Conservation (phyloP, 2,888 invertebrate genomes). For the Eumerus sabulonum region DNA sequence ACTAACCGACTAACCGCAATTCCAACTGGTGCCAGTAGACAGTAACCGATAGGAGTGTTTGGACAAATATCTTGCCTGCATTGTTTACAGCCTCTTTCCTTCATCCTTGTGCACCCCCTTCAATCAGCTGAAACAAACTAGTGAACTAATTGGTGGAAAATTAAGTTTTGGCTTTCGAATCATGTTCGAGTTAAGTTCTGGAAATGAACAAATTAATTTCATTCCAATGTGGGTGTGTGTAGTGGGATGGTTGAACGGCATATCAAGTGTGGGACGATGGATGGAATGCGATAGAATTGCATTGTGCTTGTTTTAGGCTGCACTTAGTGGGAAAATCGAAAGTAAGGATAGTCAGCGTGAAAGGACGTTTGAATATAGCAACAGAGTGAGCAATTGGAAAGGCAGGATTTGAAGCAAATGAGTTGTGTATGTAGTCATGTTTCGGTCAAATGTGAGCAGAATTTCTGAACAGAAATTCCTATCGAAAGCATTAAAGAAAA, state of each 20-base stretch:
- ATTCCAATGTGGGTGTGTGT: conserved; percentile 13
- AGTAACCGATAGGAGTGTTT: conserved; percentile 39
- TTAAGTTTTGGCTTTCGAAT: conserved; percentile 74
- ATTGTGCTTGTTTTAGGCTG: too few relatives aligned
- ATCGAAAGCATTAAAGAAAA: too few relatives aligned
- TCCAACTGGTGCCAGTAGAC: conserved; percentile 45
- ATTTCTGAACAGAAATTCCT: too few relatives aligned
- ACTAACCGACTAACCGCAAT: conserved; percentile 60
- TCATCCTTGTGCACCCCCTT: conserved; percentile 3
- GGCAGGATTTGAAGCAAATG: too few relatives aligned
- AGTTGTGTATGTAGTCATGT: too few relatives aligned
- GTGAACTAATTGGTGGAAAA: conserved; percentile 76
- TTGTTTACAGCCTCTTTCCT: neutral
- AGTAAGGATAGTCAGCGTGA: neutral
- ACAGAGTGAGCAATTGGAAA: too few relatives aligned
- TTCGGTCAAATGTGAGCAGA: too few relatives aligned
- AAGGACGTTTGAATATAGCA: too few relatives aligned
- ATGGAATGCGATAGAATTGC: too few relatives aligned
- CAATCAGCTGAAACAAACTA: conserved; percentile 54
- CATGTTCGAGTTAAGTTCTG: conserved; percentile 63
- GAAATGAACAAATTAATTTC: conserved; percentile 66
- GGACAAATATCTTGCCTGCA: conserved; percentile 3
- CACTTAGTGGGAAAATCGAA: too few relatives aligned
- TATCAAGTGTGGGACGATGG: too few relatives aligned
- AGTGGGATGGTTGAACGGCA: too few relatives aligned